Evolutionary conservation across 2,113 vertebrate species (phyloP).

Genomic region (Eptatretus burgeri): DNA sequence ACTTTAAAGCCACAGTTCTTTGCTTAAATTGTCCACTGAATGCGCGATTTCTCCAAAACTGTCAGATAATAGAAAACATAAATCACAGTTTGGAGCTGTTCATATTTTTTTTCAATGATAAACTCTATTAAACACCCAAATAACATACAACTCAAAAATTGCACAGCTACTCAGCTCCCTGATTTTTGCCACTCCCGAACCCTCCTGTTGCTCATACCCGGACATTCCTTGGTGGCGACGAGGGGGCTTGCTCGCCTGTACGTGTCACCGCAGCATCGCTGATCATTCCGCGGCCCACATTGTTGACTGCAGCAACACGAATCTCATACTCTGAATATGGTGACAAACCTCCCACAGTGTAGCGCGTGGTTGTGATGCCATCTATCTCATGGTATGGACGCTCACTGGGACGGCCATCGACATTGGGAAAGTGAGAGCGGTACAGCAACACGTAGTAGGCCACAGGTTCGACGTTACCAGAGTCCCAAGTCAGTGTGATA

Average conservation of each 20-base stretch:
- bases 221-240: constrained; percentile 62
- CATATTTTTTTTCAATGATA: too few species aligned
- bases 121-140: too few species aligned
- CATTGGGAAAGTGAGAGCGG: constrained; percentile 48
- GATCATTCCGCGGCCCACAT: constrained; percentile 75
- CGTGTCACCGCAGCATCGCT: constrained; percentile 67
- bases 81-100: too few species aligned
- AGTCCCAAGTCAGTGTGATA: constrained; percentile 95
- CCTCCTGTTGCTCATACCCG: constrained; percentile 17
- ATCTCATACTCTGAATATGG: constrained; percentile 94
- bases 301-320: constrained; percentile 74
- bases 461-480: constrained; percentile 75
- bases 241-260: constrained; percentile 72
- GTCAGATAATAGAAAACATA: too few species aligned
- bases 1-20: too few species aligned
- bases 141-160: too few species aligned
- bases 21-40: too few species aligned
- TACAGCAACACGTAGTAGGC: constrained; percentile 87
- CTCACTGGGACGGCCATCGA: neutral
- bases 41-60: too few species aligned
- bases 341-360: constrained; percentile 86
- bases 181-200: too few species aligned
- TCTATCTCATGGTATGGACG: constrained; percentile 68
- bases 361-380: constrained; percentile 85
- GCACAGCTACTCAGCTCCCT: too few species aligned